Base-by-base conservation (phyloP, 2,888 invertebrate species). In the Mesoligia furuncula region DNA sequence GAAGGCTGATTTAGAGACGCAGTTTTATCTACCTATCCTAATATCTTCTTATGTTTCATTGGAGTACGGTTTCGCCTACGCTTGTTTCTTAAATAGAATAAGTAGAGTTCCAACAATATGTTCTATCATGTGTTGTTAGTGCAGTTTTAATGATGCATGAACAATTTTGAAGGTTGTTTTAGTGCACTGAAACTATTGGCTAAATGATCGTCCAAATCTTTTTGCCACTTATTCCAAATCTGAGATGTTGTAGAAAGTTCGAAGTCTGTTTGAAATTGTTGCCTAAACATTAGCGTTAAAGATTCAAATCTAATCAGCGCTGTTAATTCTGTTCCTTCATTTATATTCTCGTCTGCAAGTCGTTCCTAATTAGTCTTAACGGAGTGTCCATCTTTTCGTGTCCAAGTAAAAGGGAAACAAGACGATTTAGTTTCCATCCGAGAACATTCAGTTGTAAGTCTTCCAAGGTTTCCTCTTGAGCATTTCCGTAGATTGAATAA, bases 331-430 rank as follows among this genome's bases (percentile, higher is more conserved):
- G 62, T 57, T 69, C 24, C 69, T 24, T 68, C 64, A 68, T 84
- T 80, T 72, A 73, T 76, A 87, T 85, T 85, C 80, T 81, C 62
- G 59, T 61, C 65, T 73, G 69, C 31, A 67, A 80, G 75, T 74
- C 54, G 65, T 78, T 74, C 57, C 62, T 80, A 73, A 87, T 85
- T 73, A 77, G 70, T 72, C 31, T 65, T 64, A 73, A 61, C 36
- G 45, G 54, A 31, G 75, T 48, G 27, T 67, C 72, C 59, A 70
- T 73, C 31, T 67, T 68, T 73, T 83, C 61, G 62, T 73, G 57
- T 42, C 51, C 20, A 75, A 73, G 48, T 69, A 75, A 66, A 77
- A 75, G 64, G 36, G 65, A 78, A 80, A 61, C 65, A 72, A 75
- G 59, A 68, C 45, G 20, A 65, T 73, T 70, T 62, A 71, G 59